phyloP scores from a whole-genome alignment of 1,140 invertebrate species.

The Zelostemma sp. region DNA sequence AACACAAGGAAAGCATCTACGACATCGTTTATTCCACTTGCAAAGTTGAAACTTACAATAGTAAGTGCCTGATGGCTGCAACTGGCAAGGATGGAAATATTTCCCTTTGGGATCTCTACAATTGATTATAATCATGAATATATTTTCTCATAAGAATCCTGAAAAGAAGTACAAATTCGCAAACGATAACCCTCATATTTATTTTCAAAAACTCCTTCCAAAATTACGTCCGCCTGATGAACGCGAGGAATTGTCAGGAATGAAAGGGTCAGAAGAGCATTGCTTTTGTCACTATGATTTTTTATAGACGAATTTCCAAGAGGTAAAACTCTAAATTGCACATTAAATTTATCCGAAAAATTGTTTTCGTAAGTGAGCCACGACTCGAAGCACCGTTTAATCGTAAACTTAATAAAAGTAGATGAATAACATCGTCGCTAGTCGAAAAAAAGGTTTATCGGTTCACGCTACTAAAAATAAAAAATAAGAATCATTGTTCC shows the following conservation, averaged over 20 bases:
- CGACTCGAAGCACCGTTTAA: not conserved
- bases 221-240: no score
- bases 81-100: conserved; percentile 79
- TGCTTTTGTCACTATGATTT: no score
- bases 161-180: conserved; percentile 24
- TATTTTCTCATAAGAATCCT: conserved; percentile 40
- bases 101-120: conserved; percentile 83
- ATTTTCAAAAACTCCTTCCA: no score
- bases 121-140: conserved; percentile 56
- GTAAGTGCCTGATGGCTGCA: conserved; percentile 78
- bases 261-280: no score
- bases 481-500: not conserved
- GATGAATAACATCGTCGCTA: no score
- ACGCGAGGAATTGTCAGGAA: no score
- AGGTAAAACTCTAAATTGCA: no score
- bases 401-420: not conserved
- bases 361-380: not conserved
- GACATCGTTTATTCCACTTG: conserved; percentile 77
- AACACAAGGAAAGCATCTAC: conserved; percentile 76
- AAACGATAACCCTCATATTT: no score
- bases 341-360: no score
- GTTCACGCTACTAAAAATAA: not conserved
- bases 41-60: conserved; percentile 75
- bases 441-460: not conserved
- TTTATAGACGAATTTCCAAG: no score